A percentile compares a stretch with the other conserved stretches of the same genome.
Evolutionary conservation across 2,113 vertebrate species (phyloP).

Genomic region (Microtus oregoni): DNA sequence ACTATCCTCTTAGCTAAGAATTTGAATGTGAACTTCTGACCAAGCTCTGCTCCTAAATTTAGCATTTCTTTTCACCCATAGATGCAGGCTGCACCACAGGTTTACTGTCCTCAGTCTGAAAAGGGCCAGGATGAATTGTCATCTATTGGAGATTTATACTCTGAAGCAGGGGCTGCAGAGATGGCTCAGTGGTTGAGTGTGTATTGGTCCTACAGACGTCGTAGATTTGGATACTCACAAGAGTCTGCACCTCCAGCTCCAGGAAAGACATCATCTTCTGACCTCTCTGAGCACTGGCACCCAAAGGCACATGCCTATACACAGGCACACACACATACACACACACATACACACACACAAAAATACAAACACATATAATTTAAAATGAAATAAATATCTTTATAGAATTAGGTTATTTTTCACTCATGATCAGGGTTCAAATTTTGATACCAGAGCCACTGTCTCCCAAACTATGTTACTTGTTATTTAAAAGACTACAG

Average conservation of each 20-base stretch:
- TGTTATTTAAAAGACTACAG: neutral
- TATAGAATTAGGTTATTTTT: neutral
- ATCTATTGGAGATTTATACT: neutral
- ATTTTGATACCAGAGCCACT: neutral
- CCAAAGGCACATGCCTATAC: neutral
- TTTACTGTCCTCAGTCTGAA: neutral
- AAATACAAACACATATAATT: neutral
- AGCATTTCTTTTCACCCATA: neutral
- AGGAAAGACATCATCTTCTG: neutral
- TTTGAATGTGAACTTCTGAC: neutral
- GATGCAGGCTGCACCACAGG: neutral
- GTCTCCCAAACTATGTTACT: too few relatives aligned
- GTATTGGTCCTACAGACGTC: too few relatives aligned
- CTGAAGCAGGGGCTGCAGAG: neutral
- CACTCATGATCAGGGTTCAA: neutral
- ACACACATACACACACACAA: neutral
- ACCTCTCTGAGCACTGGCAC: too few relatives aligned
- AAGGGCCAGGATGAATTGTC: rapidly evolving
- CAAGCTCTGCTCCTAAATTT: neutral
- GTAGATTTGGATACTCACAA: neutral
- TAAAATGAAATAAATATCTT: neutral
- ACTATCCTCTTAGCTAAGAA: rapidly evolving
- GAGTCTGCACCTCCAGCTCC: neutral
- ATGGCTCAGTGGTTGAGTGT: neutral
- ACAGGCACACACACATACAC: neutral